Conservation (phyloP, 1,140 invertebrate species). For the Drosophila ficusphila region DNA sequence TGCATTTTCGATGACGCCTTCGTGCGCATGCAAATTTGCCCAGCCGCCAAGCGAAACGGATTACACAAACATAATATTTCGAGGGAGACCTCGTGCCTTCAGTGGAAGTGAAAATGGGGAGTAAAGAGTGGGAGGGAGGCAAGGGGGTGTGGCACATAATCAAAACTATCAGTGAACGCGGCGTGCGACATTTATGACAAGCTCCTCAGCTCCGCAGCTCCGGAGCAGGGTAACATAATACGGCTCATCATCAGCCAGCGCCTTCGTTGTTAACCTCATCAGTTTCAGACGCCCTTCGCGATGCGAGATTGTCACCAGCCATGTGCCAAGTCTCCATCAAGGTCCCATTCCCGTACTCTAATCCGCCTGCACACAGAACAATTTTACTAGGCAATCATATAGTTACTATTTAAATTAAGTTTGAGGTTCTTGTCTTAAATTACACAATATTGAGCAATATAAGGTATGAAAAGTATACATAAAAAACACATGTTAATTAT, state of each 20-base stretch:
- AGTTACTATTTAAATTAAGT: too few relatives aligned
- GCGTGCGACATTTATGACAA: slow-evolving; percentile 78
- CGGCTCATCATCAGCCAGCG: slow-evolving; percentile 70
- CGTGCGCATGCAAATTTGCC: slow-evolving; percentile 70
- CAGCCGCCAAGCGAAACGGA: slow-evolving; percentile 43
- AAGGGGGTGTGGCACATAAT: slow-evolving; percentile 38
- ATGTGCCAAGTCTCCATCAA: slow-evolving; percentile 18
- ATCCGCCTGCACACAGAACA: neutral
- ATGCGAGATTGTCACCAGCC: slow-evolving; percentile 57
- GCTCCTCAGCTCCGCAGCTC: slow-evolving; percentile 43
- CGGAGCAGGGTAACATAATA: slow-evolving; percentile 64
- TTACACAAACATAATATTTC: slow-evolving; percentile 27
- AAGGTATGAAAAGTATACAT: too few relatives aligned
- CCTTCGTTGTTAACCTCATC: slow-evolving; percentile 64
- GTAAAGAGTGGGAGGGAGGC: neutral
- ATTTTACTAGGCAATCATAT: neutral
- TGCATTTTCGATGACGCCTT: slow-evolving; percentile 76
- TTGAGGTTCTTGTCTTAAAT: too few relatives aligned
- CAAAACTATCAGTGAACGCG: slow-evolving; percentile 72
- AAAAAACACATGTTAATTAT: too few relatives aligned
- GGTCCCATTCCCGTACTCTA: neutral
- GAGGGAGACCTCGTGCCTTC: neutral
- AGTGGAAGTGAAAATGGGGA: too few relatives aligned
- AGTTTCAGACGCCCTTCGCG: slow-evolving; percentile 48
- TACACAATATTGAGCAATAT: too few relatives aligned